These are phyloP conservation scores for Campoletis sonorensis DNA, from an alignment of 1,140 invertebrate species.

Conservation along the genomic window DNA sequence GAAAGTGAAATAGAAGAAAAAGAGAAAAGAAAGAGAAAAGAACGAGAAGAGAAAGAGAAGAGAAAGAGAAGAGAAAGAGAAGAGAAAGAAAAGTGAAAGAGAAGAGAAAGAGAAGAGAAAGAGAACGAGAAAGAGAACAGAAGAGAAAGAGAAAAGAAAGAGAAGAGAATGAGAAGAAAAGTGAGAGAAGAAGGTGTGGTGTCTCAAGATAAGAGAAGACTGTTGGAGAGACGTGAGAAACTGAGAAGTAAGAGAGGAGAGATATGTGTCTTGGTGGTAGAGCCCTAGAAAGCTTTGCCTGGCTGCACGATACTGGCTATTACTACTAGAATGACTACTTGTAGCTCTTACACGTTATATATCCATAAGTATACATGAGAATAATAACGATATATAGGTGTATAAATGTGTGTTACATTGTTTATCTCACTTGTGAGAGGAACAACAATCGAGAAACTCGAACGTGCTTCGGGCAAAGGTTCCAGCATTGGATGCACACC, in stretches of 20 bases:
- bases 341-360: no score
- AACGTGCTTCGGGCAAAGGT: constrained; percentile 30
- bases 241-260: not conserved
- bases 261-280: not conserved
- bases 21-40: not conserved
- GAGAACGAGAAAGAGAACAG: not conserved
- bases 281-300: not conserved
- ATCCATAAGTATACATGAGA: no score
- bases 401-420: no score
- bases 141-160: not conserved
- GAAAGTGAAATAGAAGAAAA: not conserved
- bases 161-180: not conserved
- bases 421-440: constrained; percentile 1
- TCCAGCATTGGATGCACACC: not conserved
- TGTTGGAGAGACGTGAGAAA: constrained; percentile 8
- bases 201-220: constrained; percentile 21
- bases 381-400: no score
- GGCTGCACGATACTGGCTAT: no score
- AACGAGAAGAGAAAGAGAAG: not conserved
- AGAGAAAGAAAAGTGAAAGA: no score
- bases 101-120: no score
- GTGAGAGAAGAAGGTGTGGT: not conserved
- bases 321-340: no score
- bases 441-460: constrained; percentile 21
- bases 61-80: not conserved